These are phyloP conservation scores for Hassar affinis DNA, from an alignment of 2,113 vertebrate genomes.

Conservation along the genomic window DNA sequence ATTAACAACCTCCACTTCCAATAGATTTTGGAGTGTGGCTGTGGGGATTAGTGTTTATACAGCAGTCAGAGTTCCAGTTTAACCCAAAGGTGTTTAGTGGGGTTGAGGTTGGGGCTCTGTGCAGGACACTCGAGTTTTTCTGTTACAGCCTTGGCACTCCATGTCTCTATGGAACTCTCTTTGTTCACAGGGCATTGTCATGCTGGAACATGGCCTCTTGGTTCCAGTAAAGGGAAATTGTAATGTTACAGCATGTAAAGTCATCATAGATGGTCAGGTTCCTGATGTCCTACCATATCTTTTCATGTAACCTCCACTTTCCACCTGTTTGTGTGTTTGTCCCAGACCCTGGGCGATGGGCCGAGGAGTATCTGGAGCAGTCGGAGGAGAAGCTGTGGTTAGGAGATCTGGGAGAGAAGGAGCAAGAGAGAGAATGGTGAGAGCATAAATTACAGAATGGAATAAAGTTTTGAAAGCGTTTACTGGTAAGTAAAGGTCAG, in stretches of 20 bases:
- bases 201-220: not conserved
- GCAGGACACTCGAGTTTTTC: no score
- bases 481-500: not conserved
- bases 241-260: not conserved
- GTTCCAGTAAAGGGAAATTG: not conserved
- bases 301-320: not conserved
- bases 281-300: not conserved
- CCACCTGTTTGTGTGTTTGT: not conserved
- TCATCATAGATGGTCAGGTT: not conserved
- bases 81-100: no score
- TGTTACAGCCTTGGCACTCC: not conserved
- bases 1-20: no score
- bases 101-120: no score
- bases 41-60: not conserved
- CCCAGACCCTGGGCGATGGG: slow-evolving; percentile 92
- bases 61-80: not conserved
- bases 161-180: not conserved
- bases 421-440: slow-evolving; percentile 73
- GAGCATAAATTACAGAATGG: slow-evolving; percentile 49
- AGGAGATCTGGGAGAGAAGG: slow-evolving; percentile 86
- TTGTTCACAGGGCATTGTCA: not conserved
- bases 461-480: not conserved
- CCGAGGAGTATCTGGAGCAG: slow-evolving; percentile 95
- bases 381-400: slow-evolving; percentile 97
- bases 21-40: no score